Percentiles rank a stretch among this genome's conserved stretches.
Conservation (phyloP, 2,888 invertebrate species). For the Galerucella nymphaeae region DNA sequence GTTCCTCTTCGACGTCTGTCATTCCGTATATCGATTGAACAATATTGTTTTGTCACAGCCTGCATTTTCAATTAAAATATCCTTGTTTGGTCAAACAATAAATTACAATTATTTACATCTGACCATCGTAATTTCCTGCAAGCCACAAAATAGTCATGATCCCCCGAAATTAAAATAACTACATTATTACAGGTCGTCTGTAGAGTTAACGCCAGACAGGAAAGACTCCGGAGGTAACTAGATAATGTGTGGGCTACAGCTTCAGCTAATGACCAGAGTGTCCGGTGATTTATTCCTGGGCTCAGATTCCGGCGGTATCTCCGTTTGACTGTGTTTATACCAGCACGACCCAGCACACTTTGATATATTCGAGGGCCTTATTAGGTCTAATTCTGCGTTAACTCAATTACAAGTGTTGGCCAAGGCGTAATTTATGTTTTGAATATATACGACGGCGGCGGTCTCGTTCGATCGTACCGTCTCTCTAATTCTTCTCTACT, state of each 20-base stretch:
- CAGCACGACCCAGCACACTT: conserved; percentile 55
- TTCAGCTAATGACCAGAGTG: conserved; percentile 65
- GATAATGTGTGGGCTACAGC: conserved; percentile 61
- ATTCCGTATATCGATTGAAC: too few species aligned
- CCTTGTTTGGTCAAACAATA: not conserved
- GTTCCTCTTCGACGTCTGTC: too few species aligned
- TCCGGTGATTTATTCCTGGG: conserved; percentile 65
- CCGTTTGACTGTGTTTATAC: conserved; percentile 56
- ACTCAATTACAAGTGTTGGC: conserved; percentile 61
- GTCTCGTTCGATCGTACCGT: conserved; percentile 14
- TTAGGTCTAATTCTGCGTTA: conserved; percentile 61
- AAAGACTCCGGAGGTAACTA: conserved; percentile 57
- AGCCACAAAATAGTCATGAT: conserved; percentile 8
- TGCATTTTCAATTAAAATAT: too few species aligned
- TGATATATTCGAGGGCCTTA: conserved; percentile 63
- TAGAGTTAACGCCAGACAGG: conserved; percentile 29
- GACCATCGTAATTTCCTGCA: not conserved
- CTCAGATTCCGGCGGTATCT: conserved; percentile 61
- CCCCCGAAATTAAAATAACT: conserved; percentile 27
- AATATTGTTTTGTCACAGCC: too few species aligned
- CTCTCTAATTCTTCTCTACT: conserved; percentile 31
- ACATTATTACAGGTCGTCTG: conserved; percentile 27
- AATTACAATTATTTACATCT: not conserved
- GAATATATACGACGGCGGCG: conserved; percentile 16
- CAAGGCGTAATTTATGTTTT: conserved; percentile 54